phyloP scores from a whole-genome alignment of 2,888 invertebrate genomes.

The Stenchaetothrips biformis region DNA sequence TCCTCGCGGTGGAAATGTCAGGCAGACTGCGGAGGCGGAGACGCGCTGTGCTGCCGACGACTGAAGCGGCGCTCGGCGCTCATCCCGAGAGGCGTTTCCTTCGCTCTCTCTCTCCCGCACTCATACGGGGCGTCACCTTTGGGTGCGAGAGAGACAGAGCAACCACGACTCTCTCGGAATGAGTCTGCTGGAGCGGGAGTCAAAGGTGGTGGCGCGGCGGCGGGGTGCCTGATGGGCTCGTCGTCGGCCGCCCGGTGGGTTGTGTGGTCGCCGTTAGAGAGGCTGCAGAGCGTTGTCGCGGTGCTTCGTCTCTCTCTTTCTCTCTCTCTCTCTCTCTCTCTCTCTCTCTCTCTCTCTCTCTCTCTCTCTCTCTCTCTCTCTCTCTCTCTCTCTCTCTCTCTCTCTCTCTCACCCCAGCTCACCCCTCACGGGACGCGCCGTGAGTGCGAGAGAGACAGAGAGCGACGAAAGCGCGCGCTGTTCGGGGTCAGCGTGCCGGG shows the following conservation, averaged over 20 bases:
- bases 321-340: constrained; percentile 14
- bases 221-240: neutral
- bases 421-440: neutral
- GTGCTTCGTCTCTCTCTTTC: constrained; percentile 26
- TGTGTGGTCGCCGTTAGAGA: neutral
- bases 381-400: constrained; percentile 29
- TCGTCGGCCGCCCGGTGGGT: neutral
- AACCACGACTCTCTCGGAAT: too few species aligned
- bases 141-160: neutral
- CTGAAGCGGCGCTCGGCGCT: too few species aligned
- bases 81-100: too few species aligned
- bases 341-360: constrained; percentile 28
- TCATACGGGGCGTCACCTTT: too few species aligned
- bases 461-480: neutral
- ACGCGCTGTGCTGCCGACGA: too few species aligned
- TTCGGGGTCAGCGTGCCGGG: neutral
- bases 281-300: neutral
- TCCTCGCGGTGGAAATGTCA: too few species aligned
- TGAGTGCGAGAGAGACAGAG: neutral
- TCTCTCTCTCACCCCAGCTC: neutral
- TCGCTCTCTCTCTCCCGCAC: too few species aligned
- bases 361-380: constrained; percentile 28
- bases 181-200: neutral
- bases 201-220: neutral
- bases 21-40: too few species aligned